phyloP scores from a whole-genome alignment of 2,113 vertebrate genomes.

The Artemisiospiza belli region DNA sequence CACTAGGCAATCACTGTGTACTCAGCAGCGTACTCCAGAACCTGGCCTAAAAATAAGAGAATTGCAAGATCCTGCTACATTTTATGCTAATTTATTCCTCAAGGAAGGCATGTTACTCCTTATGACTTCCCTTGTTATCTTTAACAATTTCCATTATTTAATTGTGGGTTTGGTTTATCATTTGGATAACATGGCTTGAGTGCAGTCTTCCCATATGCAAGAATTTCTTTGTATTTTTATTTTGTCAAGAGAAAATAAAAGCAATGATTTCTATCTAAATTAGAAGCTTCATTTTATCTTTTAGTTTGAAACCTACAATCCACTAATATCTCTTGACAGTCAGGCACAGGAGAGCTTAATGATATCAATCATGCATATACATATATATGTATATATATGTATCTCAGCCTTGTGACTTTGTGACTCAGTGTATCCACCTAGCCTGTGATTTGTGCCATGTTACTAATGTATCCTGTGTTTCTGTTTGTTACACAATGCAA shows the following conservation, averaged over 20 bases:
- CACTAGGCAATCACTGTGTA: not conserved
- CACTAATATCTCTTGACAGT: not conserved
- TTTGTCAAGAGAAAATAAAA: not conserved
- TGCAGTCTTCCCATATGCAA: not conserved
- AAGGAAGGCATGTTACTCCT: not conserved
- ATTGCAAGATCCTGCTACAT: not conserved
- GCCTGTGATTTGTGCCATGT: not conserved
- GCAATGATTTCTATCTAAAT: not conserved
- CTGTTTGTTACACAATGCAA: not conserved
- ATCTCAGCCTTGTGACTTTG: not conserved
- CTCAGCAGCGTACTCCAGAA: not conserved
- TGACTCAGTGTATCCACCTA: not conserved
- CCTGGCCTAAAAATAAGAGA: not conserved
- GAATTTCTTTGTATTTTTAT: not conserved
- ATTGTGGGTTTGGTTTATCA: not conserved
- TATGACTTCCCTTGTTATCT: not conserved
- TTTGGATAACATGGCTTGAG: not conserved
- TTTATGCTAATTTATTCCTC: not conserved
- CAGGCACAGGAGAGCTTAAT: not conserved
- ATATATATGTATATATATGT: not conserved
- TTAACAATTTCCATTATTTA: not conserved
- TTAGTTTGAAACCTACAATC: not conserved
- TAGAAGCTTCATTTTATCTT: not conserved
- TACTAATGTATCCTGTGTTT: not conserved
- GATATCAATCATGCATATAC: not conserved